Evolutionary conservation across 2,888 invertebrate species (phyloP), one percentile per base, ranked within the genome.

Genomic region (Lamellibrachia satsuma): DNA sequence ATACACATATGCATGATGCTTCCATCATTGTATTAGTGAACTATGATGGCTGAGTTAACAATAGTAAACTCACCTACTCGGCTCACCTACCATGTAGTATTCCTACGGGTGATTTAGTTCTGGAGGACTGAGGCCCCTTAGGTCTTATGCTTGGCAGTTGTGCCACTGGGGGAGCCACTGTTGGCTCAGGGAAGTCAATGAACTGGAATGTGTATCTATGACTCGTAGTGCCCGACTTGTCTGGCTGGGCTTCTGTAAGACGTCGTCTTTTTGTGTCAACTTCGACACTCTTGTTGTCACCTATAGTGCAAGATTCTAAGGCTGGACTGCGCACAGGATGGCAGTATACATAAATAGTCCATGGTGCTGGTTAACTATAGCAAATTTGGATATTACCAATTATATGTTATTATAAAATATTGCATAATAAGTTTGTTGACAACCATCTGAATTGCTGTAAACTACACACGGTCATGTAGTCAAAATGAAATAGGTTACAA

Each of bases 261-360:
- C 75, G 75, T 75, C 22, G 75, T 75, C 22, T 75, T 75, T 75
- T 75, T n/a, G 75, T 75, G 75, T 75, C 75, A 75, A 75, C 75
- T n/a, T 22, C 75, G 22, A 11, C 75, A 11, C 75, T 75, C 22
- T 75, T 75, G 3, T 2, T 75, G 75, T 75, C 75, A 75, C 75
- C 75, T 75, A 22, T 15, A 22, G 75, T 22, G 75, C 75, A 75
- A 75, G 75, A 75, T 75, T 3, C 22, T 75, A 75, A n/a, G 15
- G 15, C 11, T 75, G 75, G 75, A 75, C 75, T 6, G 22, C 15
- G 8, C 57, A 57, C 57, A 57, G 8, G 8, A 57, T 39, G 57
- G 15, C 57, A 57, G 57, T 15, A 11, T 8, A 57, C 15, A 57
- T 8, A 8, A 57, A 8, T 11, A 15, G 11, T 57, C 57, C 8